These are phyloP conservation scores for Lumbricus terrestris DNA, from an alignment of 2,888 invertebrate species.

Conservation along the genomic window DNA sequence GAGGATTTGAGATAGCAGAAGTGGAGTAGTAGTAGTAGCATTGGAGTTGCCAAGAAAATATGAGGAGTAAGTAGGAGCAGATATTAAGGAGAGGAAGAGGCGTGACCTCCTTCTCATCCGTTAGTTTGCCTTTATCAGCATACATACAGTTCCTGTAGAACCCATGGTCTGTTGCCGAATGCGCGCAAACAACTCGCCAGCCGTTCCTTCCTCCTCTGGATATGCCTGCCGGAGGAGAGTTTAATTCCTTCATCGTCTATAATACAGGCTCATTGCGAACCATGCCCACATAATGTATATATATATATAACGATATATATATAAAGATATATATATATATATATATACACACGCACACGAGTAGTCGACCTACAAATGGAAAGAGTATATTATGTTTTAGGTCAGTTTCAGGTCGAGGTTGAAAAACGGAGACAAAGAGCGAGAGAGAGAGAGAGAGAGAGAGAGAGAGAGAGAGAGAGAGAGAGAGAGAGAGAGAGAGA, in stretches of 20 bases:
- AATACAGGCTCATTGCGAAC: background rate
- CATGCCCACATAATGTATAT: background rate
- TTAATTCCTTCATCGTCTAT: background rate
- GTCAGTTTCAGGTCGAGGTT: background rate
- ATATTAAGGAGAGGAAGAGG: background rate
- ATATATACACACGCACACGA: too few species aligned
- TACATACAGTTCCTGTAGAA: too few species aligned
- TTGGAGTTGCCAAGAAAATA: background rate
- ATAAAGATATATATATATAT: background rate
- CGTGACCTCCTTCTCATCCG: background rate
- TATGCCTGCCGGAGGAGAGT: background rate
- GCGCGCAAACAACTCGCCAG: background rate
- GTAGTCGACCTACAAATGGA: background rate
- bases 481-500: too few species aligned
- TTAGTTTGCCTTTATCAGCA: background rate
- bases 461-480: background rate
- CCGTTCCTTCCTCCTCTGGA: background rate
- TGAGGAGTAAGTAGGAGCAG: background rate
- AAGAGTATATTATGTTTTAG: background rate
- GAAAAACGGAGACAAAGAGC: background rate
- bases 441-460: background rate
- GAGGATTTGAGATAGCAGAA: background rate
- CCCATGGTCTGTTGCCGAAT: background rate
- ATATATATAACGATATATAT: too few species aligned
- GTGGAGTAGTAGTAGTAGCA: background rate